Evolutionary conservation across 1,140 invertebrate genomes (phyloP), one percentile per base, ranked within the genome.

Genomic region (Heliothis subflexa): DNA sequence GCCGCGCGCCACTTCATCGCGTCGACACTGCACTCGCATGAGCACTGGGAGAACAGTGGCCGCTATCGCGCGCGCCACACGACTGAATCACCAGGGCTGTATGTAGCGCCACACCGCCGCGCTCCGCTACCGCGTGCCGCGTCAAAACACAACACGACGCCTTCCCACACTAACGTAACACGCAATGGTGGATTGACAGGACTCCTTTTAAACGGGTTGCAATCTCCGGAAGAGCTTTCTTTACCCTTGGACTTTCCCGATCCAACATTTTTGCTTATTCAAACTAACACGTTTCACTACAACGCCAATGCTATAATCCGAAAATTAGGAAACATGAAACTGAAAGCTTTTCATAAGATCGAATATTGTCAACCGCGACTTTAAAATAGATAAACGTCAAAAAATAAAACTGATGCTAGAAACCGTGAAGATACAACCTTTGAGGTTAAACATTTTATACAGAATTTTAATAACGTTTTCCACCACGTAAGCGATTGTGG

Each of bases 1-100:
- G 86, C 83, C 82, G 88, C 85, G 80, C 88, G 89, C 90, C 91
- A 91, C 86, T 90, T 89, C 91, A 93, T 94, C 77, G 83, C 88
- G 86, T 76, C 77, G 84, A 77, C 77, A 78, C 80, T 78, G 82
- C 78, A 84, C 83, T 89, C 82, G 81, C 88, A 87, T 91, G 82
- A 80, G 83, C 85, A 80, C 81, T 61, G 14, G 9, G 52, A 78
- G 79, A 81, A 64, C 79, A 72, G 78, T 77, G 75, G 83, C 79
- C 81, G 83, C 79, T 77, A 61, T 33, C 79, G 72, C 85, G 82
- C 79, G 86, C 83, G 83, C 83, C 79, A 85, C 85, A 81, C 83
- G 79, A 89, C 85, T 84, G 79, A 78, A 84, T 90, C 86, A 88
- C 83, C 83, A 88, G 81, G 77, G 83, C 81, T 79, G 61, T 47